Base-by-base conservation (phyloP, 2,888 invertebrate species). In the Orthosia incerta region DNA sequence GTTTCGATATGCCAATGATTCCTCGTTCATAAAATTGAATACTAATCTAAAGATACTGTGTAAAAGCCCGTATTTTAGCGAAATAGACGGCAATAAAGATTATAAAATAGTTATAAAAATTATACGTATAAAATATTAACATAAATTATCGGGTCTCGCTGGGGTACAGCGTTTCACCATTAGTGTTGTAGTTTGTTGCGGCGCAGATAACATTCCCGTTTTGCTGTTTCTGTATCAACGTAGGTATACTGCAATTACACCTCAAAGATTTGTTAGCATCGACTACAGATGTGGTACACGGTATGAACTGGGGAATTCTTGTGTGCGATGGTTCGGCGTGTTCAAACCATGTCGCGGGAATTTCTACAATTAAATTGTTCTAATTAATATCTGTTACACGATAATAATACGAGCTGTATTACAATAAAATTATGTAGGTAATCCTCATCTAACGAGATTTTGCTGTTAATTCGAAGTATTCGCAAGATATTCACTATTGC, bases 171-270 rank as follows among this genome's bases (percentile, higher is more conserved):
- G 93, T 93, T 93, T 89, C 84, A 91, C 93, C 92, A 94, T 93
- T 93, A 94, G 94, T 90, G 91, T 89, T 90, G 89, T 91, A 90
- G 91, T 93, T 93, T 92, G 92, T 93, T 92, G 91, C 89, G 89
- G 89, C 82, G 89, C 79, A 91, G 93, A 94, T 94, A 94, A 91
- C 90, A 92, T 92, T 93, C 91, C 92, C 90, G 92, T 88, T 89
- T 84, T 80, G 69, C 79, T 82, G 84, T 85, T 79, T 81, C 81
- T 83, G 90, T 93, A 92, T 89, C 90, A 86, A 88, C 87, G 89
- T 91, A 91, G 90, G 89, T 91, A 91, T 91, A 91, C 91, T 91
- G 92, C 92, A 93, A 94, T 94, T 93, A 94, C 91, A 92, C 90
- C 88, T 92, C 89, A 90, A 92, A 93, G 92, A 94, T 94, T 93